Conservation (phyloP, 2,888 invertebrate genomes). For the Cerceris rybyensis region DNA sequence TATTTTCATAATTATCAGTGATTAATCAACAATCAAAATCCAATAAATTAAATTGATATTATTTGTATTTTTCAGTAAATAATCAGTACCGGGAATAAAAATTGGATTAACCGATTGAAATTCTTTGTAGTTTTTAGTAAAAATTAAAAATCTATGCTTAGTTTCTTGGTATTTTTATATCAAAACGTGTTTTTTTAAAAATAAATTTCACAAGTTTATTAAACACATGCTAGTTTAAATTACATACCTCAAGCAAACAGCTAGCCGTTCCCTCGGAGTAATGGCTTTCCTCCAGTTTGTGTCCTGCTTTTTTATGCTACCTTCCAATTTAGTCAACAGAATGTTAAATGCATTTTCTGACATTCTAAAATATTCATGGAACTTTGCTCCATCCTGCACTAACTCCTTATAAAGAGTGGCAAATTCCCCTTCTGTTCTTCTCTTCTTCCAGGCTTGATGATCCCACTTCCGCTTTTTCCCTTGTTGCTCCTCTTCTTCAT, state of each 20-base stretch:
- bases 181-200: background rate
- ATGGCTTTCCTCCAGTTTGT: background rate
- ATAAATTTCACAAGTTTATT: no score
- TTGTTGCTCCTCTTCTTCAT: conserved; percentile 4
- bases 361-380: background rate
- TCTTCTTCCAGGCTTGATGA: background rate
- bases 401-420: background rate
- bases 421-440: background rate
- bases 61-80: no score
- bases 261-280: background rate
- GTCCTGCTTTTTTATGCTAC: background rate
- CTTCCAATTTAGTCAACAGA: background rate
- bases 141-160: background rate
- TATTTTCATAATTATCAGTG: no score
- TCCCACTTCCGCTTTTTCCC: conserved; percentile 2
- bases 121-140: no score
- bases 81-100: no score
- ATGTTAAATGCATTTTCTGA: conserved; percentile 2
- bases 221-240: no score
- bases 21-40: no score
- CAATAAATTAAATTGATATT: no score
- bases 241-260: background rate
- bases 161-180: background rate
- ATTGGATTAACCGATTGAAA: no score
- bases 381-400: background rate